phyloP scores from a whole-genome alignment of 2,797 vertebrate species.

The Emys orbicularis region DNA sequence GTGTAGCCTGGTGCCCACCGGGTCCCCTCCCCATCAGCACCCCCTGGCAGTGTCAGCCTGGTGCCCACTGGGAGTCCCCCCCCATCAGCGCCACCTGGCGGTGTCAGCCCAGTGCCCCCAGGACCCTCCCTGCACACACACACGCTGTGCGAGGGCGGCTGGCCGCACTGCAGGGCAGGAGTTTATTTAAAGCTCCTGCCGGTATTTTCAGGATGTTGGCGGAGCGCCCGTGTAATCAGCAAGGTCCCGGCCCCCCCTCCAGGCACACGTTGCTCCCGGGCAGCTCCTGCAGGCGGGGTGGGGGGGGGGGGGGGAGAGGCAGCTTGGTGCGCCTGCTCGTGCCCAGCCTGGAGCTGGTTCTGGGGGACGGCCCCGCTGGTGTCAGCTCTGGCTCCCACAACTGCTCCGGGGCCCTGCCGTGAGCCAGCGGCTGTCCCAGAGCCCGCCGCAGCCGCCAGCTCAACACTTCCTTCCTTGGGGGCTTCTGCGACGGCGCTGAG shows the following conservation, averaged over 20 bases:
- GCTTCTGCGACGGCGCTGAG: background rate
- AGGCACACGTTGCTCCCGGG: background rate
- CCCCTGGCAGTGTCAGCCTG: too few relatives aligned
- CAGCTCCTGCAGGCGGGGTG: accelerated
- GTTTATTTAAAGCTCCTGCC: background rate
- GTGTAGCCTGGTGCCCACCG: too few relatives aligned
- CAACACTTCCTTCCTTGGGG: background rate
- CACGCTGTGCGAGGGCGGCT: background rate
- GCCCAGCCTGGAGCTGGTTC: background rate
- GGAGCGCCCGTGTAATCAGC: background rate
- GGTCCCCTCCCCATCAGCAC: too few relatives aligned
- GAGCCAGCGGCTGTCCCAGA: too few relatives aligned
- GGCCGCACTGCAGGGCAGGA: background rate
- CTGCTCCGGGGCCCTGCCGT: too few relatives aligned
- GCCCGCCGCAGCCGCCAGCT: background rate
- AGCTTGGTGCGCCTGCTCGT: too few relatives aligned
- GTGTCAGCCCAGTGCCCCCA: too few relatives aligned
- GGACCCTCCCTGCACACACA: background rate
- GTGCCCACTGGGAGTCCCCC: too few relatives aligned
- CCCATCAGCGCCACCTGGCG: too few relatives aligned
- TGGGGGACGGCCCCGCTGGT: background rate
- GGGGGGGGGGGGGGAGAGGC: accelerated
- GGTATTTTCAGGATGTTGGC: background rate
- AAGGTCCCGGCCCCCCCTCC: background rate
- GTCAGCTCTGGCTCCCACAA: background rate